phyloP scores from a whole-genome alignment of 2,888 invertebrate species.

The Parochlus steinenii region DNA sequence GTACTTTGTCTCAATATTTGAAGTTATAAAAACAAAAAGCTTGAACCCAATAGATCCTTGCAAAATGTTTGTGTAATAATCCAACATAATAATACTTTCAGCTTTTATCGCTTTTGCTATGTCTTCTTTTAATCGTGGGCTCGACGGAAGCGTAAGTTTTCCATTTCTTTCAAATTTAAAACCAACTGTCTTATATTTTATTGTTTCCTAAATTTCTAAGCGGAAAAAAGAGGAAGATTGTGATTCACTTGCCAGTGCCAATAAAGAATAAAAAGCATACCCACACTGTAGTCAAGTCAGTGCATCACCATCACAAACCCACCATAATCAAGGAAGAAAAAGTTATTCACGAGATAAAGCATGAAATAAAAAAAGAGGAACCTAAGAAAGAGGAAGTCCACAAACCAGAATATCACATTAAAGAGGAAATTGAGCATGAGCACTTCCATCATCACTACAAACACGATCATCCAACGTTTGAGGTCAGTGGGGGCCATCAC shows the following conservation, averaged over 20 bases:
- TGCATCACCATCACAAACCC: slow-evolving; percentile 31
- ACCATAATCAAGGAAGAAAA: slow-evolving; percentile 30
- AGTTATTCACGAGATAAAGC: too few species aligned
- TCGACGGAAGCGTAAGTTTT: slow-evolving; percentile 11
- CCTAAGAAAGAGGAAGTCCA: slow-evolving; percentile 25
- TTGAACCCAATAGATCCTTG: too few species aligned
- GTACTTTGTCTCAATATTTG: too few species aligned
- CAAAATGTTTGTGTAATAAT: too few species aligned
- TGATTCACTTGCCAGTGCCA: slow-evolving; percentile 28
- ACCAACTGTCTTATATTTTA: neutral
- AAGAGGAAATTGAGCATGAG: slow-evolving; percentile 22
- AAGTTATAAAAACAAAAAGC: too few species aligned
- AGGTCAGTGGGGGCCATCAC: slow-evolving; percentile 1
- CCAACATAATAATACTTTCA: too few species aligned
- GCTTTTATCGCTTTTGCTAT: slow-evolving; percentile 4
- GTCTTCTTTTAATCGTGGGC: slow-evolving; percentile 1
- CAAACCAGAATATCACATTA: slow-evolving; percentile 20
- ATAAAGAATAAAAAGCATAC: slow-evolving; percentile 29
- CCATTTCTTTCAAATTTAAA: neutral
- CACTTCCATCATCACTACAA: slow-evolving; percentile 25
- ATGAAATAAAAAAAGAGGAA: too few species aligned
- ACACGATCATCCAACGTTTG: slow-evolving; percentile 15
- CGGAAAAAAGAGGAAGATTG: slow-evolving; percentile 23
- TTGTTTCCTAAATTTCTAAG: neutral
- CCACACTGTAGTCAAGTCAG: slow-evolving; percentile 27